Percentiles rank a stretch among this genome's conserved stretches.
phyloP scores from a whole-genome alignment of 2,797 vertebrate genomes.

The Gadopsis marmoratus region DNA sequence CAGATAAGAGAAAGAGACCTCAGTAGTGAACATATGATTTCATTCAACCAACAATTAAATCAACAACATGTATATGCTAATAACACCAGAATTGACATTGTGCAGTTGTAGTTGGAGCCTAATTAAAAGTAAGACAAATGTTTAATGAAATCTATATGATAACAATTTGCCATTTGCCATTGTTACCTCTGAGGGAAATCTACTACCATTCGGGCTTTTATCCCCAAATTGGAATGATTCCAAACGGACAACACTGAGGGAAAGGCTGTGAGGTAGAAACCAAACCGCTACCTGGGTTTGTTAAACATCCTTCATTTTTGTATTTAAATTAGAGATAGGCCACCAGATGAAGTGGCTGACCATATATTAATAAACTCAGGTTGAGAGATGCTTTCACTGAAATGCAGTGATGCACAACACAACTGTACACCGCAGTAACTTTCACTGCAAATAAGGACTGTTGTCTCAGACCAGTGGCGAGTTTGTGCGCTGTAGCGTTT shows the following conservation, averaged over 20 bases:
- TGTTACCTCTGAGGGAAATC: background rate
- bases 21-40: slow-evolving; percentile 24
- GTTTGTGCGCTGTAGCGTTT: slow-evolving; percentile 33
- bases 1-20: slow-evolving; percentile 58
- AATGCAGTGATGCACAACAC: slow-evolving; percentile 22
- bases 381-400: slow-evolving; percentile 29
- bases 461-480: slow-evolving; percentile 6
- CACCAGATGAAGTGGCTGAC: slow-evolving; percentile 15
- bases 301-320: background rate
- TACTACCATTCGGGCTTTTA: background rate
- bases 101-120: background rate
- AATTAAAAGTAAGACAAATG: background rate
- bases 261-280: slow-evolving; percentile 22
- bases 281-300: background rate
- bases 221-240: background rate
- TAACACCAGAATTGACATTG: background rate
- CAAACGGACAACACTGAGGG: slow-evolving; percentile 4
- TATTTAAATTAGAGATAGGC: slow-evolving; percentile 23
- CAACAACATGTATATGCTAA: slow-evolving; percentile 4
- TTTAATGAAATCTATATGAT: slow-evolving; percentile 2
- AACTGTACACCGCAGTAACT: background rate
- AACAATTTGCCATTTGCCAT: background rate
- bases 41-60: background rate
- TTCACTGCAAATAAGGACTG: slow-evolving; percentile 34
- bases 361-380: background rate